A percentile compares a stretch with the other conserved stretches of the same genome.
These are phyloP conservation scores for Eupleurogrammus muticus DNA, from an alignment of 2,797 vertebrate genomes.

Conservation along the genomic window DNA sequence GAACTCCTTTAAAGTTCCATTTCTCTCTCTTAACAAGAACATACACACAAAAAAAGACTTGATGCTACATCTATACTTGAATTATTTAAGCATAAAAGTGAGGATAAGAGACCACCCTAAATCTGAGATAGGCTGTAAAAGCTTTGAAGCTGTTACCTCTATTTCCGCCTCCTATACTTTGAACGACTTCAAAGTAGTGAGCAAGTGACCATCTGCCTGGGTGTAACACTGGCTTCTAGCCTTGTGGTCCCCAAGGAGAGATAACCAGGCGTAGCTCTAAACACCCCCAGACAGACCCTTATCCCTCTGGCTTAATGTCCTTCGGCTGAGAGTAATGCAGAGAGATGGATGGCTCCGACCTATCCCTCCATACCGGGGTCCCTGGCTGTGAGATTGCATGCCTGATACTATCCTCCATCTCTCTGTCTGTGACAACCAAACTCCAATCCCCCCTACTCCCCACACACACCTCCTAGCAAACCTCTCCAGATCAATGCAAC, in stretches of 20 bases:
- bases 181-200: conserved; percentile 65
- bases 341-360: conserved; percentile 82
- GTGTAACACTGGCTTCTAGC: conserved; percentile 59
- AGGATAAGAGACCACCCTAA: conserved; percentile 12
- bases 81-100: conserved; percentile 13
- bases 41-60: not conserved
- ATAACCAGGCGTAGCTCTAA: conserved; percentile 82
- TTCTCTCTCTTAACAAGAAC: not conserved
- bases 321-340: conserved; percentile 81
- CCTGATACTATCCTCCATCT: conserved; percentile 84
- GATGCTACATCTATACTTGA: conserved; percentile 3
- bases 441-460: conserved; percentile 18
- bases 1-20: not conserved
- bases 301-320: conserved; percentile 84
- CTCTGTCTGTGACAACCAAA: conserved; percentile 78
- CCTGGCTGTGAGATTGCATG: conserved; percentile 82
- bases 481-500: conserved; percentile 79
- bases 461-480: conserved; percentile 30
- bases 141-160: conserved; percentile 15
- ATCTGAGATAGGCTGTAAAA: conserved; percentile 26
- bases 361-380: conserved; percentile 75
- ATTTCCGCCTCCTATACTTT: conserved; percentile 43
- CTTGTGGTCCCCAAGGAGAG: conserved; percentile 67
- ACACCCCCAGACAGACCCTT: conserved; percentile 83
- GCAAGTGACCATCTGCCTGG: conserved; percentile 65